Percentiles rank a stretch among this genome's conserved stretches.
Evolutionary conservation across 2,888 invertebrate genomes (phyloP).

Genomic region (Dione juno): DNA sequence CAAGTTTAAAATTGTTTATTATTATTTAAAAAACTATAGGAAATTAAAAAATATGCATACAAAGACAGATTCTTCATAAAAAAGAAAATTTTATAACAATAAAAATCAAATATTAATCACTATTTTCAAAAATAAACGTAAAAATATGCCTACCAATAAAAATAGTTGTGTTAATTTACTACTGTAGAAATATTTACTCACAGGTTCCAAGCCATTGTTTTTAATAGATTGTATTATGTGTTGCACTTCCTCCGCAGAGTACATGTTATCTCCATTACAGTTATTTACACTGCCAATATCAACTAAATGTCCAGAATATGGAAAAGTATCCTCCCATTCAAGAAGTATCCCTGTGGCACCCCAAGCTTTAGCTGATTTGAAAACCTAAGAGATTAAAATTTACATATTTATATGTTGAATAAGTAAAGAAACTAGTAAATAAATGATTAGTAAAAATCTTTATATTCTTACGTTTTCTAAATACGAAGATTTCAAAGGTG

Average conservation of each 20-base stretch:
- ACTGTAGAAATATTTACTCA: conserved; percentile 61
- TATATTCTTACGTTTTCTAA: conserved; percentile 67
- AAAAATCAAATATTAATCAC: too few relatives aligned
- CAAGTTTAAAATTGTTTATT: too few relatives aligned
- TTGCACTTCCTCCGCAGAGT: conserved; percentile 82
- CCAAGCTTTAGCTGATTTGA: conserved; percentile 75
- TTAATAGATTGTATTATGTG: conserved; percentile 87
- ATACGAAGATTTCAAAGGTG: conserved; percentile 88
- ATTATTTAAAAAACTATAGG: too few relatives aligned
- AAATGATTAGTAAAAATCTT: background rate
- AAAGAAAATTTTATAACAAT: too few relatives aligned
- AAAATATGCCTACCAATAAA: too few relatives aligned
- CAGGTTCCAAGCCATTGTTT: conserved; percentile 86
- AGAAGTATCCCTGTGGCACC: conserved; percentile 92
- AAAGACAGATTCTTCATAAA: too few relatives aligned
- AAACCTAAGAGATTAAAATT: conserved; percentile 54
- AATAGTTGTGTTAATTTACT: too few relatives aligned
- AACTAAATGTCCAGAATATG: conserved; percentile 86
- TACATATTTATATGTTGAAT: background rate
- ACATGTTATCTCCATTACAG: conserved; percentile 84
- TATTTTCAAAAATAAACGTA: too few relatives aligned
- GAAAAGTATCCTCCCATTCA: conserved; percentile 96
- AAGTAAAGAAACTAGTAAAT: background rate
- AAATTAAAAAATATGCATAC: too few relatives aligned
- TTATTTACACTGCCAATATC: conserved; percentile 82